Evolutionary conservation across 2,113 vertebrate species (phyloP).

Genomic region (Gnathonemus echidnorhynchus): DNA sequence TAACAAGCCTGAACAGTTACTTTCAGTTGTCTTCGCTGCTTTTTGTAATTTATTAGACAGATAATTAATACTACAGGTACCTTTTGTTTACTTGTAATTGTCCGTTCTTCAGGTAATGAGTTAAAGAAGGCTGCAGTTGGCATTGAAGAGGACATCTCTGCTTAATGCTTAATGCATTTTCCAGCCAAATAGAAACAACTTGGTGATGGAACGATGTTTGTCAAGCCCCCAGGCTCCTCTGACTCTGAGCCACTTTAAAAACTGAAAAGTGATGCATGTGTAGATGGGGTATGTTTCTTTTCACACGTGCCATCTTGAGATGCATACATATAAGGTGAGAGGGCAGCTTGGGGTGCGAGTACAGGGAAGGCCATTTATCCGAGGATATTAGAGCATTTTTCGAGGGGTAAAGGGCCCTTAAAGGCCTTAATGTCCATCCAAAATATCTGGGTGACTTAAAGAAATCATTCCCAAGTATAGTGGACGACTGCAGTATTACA

Average conservation of each 20-base stretch:
- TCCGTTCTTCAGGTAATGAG: constrained; percentile 33
- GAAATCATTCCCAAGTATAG: background rate
- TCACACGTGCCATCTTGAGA: background rate
- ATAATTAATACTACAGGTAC: background rate
- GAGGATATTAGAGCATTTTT: background rate
- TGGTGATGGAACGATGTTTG: background rate
- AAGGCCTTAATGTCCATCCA: background rate
- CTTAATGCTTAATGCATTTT: constrained; percentile 26
- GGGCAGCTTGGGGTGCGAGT: background rate
- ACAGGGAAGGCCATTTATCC: background rate
- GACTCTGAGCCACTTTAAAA: background rate
- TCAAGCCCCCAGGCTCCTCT: background rate
- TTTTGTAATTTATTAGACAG: background rate
- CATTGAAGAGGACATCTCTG: constrained; percentile 28
- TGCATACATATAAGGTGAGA: background rate
- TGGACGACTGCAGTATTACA: background rate
- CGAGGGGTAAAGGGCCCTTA: background rate
- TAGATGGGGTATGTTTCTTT: background rate
- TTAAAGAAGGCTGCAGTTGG: constrained; percentile 26
- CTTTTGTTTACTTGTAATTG: background rate
- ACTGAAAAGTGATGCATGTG: background rate
- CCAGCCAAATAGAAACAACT: background rate
- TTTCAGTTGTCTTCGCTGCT: background rate
- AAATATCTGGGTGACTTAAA: background rate
- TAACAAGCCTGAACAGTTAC: background rate